Percentiles rank a stretch among this genome's conserved stretches.
These are phyloP conservation scores for Drosophila incognita DNA, from an alignment of 2,888 invertebrate species.

Conservation along the genomic window DNA sequence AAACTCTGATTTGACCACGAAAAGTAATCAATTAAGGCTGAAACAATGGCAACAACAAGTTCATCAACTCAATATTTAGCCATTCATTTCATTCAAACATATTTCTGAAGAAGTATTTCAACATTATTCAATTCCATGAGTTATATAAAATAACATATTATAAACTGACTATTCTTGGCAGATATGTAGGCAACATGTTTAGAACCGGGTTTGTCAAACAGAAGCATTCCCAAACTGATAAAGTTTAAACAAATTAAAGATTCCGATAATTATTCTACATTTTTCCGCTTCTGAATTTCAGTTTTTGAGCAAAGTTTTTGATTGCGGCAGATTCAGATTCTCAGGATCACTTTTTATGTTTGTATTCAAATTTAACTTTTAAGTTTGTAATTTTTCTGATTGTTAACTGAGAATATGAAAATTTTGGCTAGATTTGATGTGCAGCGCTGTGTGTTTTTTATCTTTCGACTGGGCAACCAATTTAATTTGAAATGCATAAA, in stretches of 20 bases:
- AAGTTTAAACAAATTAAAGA: not conserved
- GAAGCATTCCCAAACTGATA: not conserved
- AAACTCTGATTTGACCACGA: not conserved
- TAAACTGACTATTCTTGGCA: not conserved
- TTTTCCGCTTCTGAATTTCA: not conserved
- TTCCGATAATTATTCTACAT: not conserved
- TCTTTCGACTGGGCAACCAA: constrained; percentile 7
- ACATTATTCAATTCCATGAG: not conserved
- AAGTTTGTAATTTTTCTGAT: no score
- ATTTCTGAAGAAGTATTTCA: not conserved
- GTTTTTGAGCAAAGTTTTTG: no score
- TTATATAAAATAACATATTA: no score
- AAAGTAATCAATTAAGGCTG: not conserved
- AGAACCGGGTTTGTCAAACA: not conserved
- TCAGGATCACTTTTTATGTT: not conserved
- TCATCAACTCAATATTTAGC: not conserved
- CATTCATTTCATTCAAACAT: not conserved
- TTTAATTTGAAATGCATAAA: constrained; percentile 53
- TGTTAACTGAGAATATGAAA: not conserved
- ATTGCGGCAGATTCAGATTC: not conserved
- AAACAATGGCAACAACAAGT: not conserved
- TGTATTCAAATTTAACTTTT: not conserved
- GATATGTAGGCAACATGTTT: not conserved
- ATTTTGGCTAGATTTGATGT: not conserved
- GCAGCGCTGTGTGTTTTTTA: not conserved